Evolutionary conservation across 2,888 invertebrate genomes (phyloP).

Genomic region (Chymomyza procnemis): DNA sequence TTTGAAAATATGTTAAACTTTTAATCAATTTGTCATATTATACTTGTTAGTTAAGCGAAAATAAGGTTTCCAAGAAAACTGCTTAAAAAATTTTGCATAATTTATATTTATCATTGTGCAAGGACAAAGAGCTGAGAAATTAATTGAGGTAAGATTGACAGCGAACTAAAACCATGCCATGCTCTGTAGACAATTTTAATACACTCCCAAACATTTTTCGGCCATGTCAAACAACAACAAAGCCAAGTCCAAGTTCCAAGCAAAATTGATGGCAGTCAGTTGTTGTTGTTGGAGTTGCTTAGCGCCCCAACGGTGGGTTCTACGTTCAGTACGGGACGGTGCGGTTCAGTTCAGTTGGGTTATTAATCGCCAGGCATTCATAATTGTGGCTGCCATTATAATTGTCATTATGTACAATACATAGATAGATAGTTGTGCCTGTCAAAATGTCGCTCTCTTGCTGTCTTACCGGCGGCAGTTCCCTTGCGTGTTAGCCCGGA

Average conservation of each 20-base stretch:
- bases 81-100: not conserved
- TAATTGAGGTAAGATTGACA: constrained; percentile 66
- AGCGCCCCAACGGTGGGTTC: constrained; percentile 17
- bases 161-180: constrained; percentile 43
- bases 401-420: constrained; percentile 72
- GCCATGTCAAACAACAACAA: constrained; percentile 24
- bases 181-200: constrained; percentile 50
- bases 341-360: constrained; percentile 38
- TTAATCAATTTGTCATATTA: not conserved
- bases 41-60: not conserved
- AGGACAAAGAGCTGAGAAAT: constrained; percentile 46
- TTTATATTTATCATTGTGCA: not conserved
- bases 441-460: constrained; percentile 58
- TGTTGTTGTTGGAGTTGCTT: constrained; percentile 23
- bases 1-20: not conserved
- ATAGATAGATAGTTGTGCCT: constrained; percentile 53
- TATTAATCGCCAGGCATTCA: constrained; percentile 69
- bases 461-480: constrained; percentile 44
- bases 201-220: constrained; percentile 55
- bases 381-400: constrained; percentile 69
- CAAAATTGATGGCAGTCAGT: constrained; percentile 13
- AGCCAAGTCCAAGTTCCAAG: not conserved
- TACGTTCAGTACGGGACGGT: constrained; percentile 15
- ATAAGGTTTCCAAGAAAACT: not conserved
- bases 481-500: constrained; percentile 9